Conservation (phyloP, 2,888 invertebrate species). For the Sinohyriopsis cumingii region DNA sequence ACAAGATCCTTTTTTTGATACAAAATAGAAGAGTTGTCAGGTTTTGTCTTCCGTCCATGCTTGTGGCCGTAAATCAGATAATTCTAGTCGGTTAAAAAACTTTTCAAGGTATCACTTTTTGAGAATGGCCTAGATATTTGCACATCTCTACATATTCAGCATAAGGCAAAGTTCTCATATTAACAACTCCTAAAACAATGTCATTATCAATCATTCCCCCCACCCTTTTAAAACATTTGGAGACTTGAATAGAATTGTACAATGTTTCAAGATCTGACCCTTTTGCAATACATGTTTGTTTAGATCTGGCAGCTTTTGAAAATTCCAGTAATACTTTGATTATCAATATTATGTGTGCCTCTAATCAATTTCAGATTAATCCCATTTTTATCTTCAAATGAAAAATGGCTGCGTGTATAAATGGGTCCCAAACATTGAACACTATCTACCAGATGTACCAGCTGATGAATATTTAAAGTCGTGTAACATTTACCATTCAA, state of each 20-base stretch:
- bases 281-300: slow-evolving; percentile 21
- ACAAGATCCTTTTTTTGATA: not conserved
- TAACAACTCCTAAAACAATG: slow-evolving; percentile 22
- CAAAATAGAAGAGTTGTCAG: slow-evolving; percentile 19
- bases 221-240: slow-evolving; percentile 20
- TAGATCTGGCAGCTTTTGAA: slow-evolving; percentile 35
- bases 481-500: slow-evolving; percentile 24
- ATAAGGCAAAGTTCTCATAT: slow-evolving; percentile 9
- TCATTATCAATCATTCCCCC: slow-evolving; percentile 9
- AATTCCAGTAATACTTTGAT: slow-evolving; percentile 32
- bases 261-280: slow-evolving; percentile 18
- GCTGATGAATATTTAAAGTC: slow-evolving; percentile 33
- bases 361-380: slow-evolving; percentile 22
- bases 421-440: slow-evolving; percentile 32
- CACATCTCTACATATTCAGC: slow-evolving; percentile 13
- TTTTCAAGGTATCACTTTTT: not conserved
- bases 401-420: slow-evolving; percentile 33
- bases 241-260: slow-evolving; percentile 21
- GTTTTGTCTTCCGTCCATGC: slow-evolving; percentile 25
- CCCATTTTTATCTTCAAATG: slow-evolving; percentile 38
- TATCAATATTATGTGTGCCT: slow-evolving; percentile 35
- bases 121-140: slow-evolving; percentile 13
- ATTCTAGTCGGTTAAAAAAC: slow-evolving; percentile 19
- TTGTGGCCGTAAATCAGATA: slow-evolving; percentile 15
- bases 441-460: slow-evolving; percentile 32